A percentile compares a stretch with the other conserved stretches of the same genome.
Conservation (phyloP, 2,797 vertebrate genomes). For the Thripadectes ignobilis region DNA sequence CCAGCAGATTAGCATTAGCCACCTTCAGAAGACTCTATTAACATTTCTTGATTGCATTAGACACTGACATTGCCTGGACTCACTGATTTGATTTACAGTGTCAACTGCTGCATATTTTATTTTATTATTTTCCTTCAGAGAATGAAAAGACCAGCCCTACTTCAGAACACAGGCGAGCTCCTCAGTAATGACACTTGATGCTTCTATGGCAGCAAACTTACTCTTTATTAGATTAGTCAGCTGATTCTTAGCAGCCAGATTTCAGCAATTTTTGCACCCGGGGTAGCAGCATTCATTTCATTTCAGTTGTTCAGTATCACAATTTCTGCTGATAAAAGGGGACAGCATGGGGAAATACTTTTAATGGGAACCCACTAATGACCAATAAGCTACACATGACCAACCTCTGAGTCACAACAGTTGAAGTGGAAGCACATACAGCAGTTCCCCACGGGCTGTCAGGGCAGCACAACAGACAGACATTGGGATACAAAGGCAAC, state of each 20-base stretch:
- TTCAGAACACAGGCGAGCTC: not conserved
- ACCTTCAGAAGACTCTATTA: slow-evolving; percentile 44
- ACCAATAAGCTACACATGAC: not conserved
- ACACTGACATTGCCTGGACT: not conserved
- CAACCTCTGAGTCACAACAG: not conserved
- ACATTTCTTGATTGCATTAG: slow-evolving; percentile 46
- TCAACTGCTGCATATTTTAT: not conserved
- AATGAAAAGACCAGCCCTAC: not conserved
- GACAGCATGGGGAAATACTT: not conserved
- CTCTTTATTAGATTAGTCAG: not conserved
- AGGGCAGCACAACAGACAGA: not conserved
- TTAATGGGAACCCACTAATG: not conserved
- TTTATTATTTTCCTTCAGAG: slow-evolving; percentile 14
- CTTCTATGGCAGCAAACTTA: not conserved
- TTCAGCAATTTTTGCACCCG: not conserved
- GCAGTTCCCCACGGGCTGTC: not conserved
- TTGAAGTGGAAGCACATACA: not conserved
- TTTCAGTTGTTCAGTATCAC: not conserved
- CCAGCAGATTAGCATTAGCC: not conserved
- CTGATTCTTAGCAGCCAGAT: not conserved
- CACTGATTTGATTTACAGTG: slow-evolving; percentile 12
- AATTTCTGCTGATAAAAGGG: not conserved
- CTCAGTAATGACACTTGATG: not conserved
- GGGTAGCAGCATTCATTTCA: not conserved
- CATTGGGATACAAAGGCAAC: not conserved